A percentile compares a stretch with the other conserved stretches of the same genome.
These are phyloP conservation scores for Vidua chalybeata DNA, from an alignment of 2,113 vertebrate species.

Conservation along the genomic window DNA sequence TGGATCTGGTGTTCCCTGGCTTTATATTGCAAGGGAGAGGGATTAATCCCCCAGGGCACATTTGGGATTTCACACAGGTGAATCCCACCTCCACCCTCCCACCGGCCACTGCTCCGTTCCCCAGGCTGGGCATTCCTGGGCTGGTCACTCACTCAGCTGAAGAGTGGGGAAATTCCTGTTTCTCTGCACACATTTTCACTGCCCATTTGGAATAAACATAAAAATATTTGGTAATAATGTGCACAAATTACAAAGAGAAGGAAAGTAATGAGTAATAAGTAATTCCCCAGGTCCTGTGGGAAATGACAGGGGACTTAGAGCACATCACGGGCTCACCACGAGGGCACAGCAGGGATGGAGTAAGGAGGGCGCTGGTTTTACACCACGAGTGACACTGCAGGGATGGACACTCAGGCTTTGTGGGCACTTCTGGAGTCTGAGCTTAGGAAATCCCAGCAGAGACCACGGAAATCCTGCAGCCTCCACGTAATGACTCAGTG, in stretches of 20 bases:
- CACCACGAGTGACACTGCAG: not conserved
- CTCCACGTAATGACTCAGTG: not conserved
- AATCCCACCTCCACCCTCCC: not conserved
- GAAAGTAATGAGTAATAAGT: not conserved
- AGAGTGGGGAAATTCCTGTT: not conserved
- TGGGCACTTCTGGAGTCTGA: not conserved
- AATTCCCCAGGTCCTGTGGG: not conserved
- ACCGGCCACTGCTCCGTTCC: not conserved
- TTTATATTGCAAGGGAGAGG: not conserved
- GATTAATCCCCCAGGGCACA: not conserved
- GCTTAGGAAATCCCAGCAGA: not conserved
- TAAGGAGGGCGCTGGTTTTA: not conserved
- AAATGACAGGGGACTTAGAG: not conserved
- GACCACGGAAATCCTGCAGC: not conserved
- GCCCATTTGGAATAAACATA: not conserved
- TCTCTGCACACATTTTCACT: not conserved
- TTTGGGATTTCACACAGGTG: not conserved
- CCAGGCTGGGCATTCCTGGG: not conserved
- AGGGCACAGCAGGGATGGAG: not conserved
- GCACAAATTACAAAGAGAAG: not conserved
- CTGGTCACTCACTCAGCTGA: not conserved
- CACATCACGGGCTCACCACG: rapidly evolving
- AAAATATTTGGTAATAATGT: not conserved
- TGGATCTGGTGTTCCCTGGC: not conserved
- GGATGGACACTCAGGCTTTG: not conserved